These are phyloP conservation scores for Semibalanus balanoides DNA, from an alignment of 1,140 invertebrate genomes.

Conservation along the genomic window DNA sequence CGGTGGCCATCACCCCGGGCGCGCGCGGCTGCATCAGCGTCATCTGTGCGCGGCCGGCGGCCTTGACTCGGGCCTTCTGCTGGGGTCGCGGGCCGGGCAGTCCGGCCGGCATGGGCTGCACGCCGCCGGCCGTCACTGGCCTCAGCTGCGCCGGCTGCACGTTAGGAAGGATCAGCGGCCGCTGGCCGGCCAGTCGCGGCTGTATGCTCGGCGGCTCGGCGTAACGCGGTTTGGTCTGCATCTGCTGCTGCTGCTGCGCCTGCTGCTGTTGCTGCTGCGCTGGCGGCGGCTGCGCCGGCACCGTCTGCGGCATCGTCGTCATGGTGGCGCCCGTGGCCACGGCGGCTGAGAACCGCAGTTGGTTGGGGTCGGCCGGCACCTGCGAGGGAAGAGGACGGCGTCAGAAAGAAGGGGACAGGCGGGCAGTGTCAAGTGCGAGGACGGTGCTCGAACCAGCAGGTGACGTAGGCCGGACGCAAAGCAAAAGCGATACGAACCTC, in stretches of 20 bases:
- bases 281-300: neutral
- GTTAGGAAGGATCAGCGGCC: constrained; percentile 1
- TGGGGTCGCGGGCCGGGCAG: neutral
- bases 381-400: neutral
- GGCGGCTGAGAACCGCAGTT: neutral
- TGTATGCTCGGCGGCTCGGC: neutral
- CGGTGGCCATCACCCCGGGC: neutral
- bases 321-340: neutral
- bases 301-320: neutral
- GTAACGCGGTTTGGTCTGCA: neutral
- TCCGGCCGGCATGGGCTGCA: neutral
- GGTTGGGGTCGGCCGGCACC: neutral
- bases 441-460: too few relatives aligned
- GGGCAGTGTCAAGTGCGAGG: too few relatives aligned
- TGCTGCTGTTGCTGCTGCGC: neutral
- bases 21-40: neutral
- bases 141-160: neutral
- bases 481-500: too few relatives aligned
- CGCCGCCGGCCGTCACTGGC: neutral
- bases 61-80: neutral
- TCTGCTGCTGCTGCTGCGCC: neutral
- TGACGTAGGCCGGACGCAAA: too few relatives aligned
- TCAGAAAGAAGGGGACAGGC: too few relatives aligned
- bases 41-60: neutral
- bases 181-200: constrained; percentile 1